Percentiles rank a stretch among this genome's conserved stretches.
phyloP scores from a whole-genome alignment of 2,113 vertebrate species.

The Ochotona princeps region DNA sequence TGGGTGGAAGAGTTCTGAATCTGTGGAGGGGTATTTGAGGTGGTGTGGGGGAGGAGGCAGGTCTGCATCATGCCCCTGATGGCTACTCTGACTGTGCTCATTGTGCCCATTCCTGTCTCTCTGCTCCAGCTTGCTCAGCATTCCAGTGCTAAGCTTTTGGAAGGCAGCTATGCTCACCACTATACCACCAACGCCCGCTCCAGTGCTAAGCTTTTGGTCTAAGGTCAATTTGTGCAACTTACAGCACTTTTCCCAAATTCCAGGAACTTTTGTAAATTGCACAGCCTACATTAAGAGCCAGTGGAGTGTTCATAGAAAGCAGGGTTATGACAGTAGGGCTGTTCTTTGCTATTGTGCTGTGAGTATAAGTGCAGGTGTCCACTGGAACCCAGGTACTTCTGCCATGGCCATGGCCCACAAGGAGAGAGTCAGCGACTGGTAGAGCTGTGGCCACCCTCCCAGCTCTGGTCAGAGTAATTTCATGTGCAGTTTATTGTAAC shows the following conservation, averaged over 20 bases:
- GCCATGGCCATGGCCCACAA: neutral
- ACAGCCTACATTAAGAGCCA: neutral
- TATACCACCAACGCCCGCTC: slow-evolving; percentile 85
- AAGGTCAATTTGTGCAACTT: neutral
- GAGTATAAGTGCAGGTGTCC: neutral
- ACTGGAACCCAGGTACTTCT: neutral
- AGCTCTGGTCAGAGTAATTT: neutral
- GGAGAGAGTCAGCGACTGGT: neutral
- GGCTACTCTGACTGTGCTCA: too few relatives aligned
- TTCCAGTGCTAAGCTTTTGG: slow-evolving; percentile 64
- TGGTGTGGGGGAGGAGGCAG: neutral
- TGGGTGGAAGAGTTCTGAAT: neutral
- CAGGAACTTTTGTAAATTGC: neutral
- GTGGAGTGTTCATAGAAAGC: neutral
- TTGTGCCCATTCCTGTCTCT: neutral
- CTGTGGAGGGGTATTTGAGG: neutral
- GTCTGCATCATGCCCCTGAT: neutral
- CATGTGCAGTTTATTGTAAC: neutral
- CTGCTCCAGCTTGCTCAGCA: neutral
- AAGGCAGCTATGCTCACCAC: slow-evolving; percentile 90
- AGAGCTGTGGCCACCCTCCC: neutral
- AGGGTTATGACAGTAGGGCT: neutral
- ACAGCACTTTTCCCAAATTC: neutral
- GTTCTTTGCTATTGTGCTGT: neutral
- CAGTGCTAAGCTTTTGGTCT: neutral